Conservation (phyloP, 2,888 invertebrate genomes). For the Vanessa cardui region DNA sequence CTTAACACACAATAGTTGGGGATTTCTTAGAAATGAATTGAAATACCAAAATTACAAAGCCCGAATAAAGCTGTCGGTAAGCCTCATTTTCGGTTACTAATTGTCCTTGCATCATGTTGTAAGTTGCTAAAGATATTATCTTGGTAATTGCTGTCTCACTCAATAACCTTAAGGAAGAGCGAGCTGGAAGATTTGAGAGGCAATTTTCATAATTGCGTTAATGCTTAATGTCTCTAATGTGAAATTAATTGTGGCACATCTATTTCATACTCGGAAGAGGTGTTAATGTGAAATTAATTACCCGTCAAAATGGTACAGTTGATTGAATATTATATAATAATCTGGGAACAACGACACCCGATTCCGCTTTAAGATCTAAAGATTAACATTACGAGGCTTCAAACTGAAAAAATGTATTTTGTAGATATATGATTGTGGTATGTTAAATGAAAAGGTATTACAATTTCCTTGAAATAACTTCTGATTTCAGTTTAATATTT, state of each 20-base stretch:
- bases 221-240: constrained; percentile 30
- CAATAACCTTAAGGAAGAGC: not conserved
- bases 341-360: not conserved
- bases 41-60: not conserved
- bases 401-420: no score
- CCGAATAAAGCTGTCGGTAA: not conserved
- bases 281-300: constrained; percentile 39
- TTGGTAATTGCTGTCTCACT: not conserved
- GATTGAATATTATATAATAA: constrained; percentile 22
- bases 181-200: constrained; percentile 12
- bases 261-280: constrained; percentile 34
- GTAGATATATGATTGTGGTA: no score
- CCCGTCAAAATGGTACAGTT: constrained; percentile 32
- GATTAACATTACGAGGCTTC: no score
- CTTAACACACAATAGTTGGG: not conserved
- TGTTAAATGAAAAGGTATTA: no score
- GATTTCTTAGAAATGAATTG: constrained; percentile 3
- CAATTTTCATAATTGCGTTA: constrained; percentile 27
- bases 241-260: constrained; percentile 35
- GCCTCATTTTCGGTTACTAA: not conserved
- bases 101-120: not conserved
- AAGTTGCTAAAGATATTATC: not conserved
- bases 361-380: no score
- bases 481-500: no score
- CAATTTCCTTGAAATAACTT: no score